A percentile compares a stretch with the other conserved stretches of the same genome.
phyloP scores from a whole-genome alignment of 2,888 invertebrate species.

The Tiphia femorata region DNA sequence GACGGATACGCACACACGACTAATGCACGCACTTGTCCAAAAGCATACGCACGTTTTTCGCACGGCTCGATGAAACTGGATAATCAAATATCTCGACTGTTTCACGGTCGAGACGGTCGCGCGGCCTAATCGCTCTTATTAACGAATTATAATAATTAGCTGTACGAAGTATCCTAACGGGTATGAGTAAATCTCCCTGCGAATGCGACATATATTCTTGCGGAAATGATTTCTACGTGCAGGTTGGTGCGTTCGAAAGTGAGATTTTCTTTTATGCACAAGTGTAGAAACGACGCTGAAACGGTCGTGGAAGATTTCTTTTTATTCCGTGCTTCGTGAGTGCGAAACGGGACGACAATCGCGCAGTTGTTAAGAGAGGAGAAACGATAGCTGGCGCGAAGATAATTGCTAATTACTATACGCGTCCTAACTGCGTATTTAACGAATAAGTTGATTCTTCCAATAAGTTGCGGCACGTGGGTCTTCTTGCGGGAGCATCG shows the following conservation, averaged over 20 bases:
- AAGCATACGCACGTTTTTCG: no score
- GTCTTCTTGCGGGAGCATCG: constrained; percentile 27
- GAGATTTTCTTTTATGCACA: no score
- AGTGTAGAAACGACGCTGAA: no score
- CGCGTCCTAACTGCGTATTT: background rate
- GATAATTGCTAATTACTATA: background rate
- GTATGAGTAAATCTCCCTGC: no score
- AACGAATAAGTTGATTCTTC: constrained; percentile 34
- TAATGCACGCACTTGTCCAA: no score
- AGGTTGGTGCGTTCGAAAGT: no score
- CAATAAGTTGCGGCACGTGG: constrained; percentile 26
- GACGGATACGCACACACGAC: no score
- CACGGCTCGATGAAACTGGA: no score
- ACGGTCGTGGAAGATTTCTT: no score
- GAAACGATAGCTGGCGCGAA: constrained; percentile 4
- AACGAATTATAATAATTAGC: constrained; percentile 17
- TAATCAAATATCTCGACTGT: constrained; percentile 22
- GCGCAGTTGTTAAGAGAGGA: constrained; percentile 1
- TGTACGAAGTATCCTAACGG: no score
- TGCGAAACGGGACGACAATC: background rate
- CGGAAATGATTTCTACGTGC: no score
- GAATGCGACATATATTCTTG: no score
- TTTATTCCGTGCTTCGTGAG: constrained; percentile 32
- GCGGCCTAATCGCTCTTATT: constrained; percentile 28
- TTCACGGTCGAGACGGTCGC: constrained; percentile 14